A percentile compares a stretch with the other conserved stretches of the same genome.
phyloP scores from a whole-genome alignment of 2,797 vertebrate genomes.

The Alca torda region DNA sequence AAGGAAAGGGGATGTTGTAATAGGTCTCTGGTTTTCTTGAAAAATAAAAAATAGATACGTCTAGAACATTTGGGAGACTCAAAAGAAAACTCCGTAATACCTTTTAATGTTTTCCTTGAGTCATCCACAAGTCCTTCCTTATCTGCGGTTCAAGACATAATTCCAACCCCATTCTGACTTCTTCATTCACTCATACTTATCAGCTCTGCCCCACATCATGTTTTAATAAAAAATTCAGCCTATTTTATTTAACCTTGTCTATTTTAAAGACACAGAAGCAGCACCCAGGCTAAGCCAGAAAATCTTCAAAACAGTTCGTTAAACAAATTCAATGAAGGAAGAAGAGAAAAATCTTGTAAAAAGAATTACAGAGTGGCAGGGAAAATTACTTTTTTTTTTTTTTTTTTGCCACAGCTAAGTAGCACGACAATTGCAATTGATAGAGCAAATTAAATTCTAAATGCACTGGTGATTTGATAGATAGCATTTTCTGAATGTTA shows the following conservation, averaged over 20 bases:
- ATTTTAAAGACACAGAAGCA: neutral
- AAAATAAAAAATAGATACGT: neutral
- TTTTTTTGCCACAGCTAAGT: constrained; percentile 40
- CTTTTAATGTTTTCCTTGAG: neutral
- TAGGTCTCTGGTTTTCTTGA: neutral
- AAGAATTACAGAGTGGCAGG: constrained; percentile 53
- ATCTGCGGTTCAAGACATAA: neutral
- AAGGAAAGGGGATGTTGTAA: neutral
- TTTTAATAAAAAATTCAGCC: neutral
- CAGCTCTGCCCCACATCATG: neutral
- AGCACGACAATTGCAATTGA: constrained; percentile 65
- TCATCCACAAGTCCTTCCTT: neutral
- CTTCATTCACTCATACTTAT: neutral
- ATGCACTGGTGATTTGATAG: constrained; percentile 54
- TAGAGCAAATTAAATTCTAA: constrained; percentile 73
- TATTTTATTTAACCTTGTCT: neutral
- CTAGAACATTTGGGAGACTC: neutral
- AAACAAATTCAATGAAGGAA: constrained; percentile 30
- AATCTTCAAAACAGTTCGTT: constrained; percentile 13
- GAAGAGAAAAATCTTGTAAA: constrained; percentile 30
- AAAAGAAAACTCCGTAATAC: neutral
- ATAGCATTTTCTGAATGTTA: constrained; percentile 63
- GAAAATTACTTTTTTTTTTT: constrained; percentile 51
- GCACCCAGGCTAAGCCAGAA: neutral
- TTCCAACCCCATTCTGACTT: neutral